A percentile compares a stretch with the other conserved stretches of the same genome.
phyloP scores from a whole-genome alignment of 2,113 vertebrate genomes.

The Alces alces region DNA sequence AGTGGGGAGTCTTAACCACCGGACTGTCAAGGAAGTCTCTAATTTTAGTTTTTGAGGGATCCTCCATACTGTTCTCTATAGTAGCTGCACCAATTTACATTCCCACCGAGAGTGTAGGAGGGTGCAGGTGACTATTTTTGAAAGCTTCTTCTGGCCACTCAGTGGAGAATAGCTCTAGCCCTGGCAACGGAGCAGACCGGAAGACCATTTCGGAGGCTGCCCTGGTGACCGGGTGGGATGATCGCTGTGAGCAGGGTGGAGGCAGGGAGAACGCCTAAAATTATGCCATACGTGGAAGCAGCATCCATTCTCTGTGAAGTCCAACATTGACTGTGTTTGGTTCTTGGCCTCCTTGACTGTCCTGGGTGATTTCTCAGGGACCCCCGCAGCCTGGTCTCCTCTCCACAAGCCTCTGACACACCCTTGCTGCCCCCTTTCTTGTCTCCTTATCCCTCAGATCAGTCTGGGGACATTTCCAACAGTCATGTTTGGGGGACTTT shows the following conservation, averaged over 20 bases:
- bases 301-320: accelerated
- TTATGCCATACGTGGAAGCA: accelerated
- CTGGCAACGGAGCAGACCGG: neutral
- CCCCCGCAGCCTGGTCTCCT: too few species aligned
- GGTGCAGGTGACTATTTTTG: neutral
- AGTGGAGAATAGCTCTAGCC: neutral
- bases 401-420: neutral
- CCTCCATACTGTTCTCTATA: neutral
- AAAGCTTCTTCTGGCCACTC: neutral
- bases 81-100: neutral
- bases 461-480: neutral
- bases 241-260: neutral
- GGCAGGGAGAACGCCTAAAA: neutral
- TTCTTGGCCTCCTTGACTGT: neutral
- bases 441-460: neutral
- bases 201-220: neutral
- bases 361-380: too few species aligned
- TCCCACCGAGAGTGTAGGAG: neutral
- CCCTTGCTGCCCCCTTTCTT: neutral
- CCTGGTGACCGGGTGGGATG: neutral
- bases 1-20: neutral
- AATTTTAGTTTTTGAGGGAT: neutral
- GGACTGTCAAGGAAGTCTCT: neutral
- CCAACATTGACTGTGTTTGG: accelerated
- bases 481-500: neutral